These are phyloP conservation scores for Melanostigma gelatinosum DNA, from an alignment of 2,113 vertebrate species.

Conservation along the genomic window DNA sequence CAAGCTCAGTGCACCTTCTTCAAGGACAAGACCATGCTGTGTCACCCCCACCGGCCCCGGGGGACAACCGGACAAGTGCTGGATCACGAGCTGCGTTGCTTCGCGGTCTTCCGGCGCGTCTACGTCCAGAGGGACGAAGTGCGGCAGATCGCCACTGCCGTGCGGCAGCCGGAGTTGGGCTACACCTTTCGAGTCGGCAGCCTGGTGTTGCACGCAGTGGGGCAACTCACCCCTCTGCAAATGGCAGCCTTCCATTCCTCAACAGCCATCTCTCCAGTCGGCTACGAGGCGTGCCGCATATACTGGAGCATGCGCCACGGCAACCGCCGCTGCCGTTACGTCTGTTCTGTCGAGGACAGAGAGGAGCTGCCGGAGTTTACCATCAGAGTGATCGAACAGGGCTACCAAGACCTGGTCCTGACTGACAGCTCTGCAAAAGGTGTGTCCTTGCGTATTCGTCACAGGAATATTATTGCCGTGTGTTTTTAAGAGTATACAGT, in stretches of 20 bases:
- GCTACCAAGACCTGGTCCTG: slow-evolving; percentile 92
- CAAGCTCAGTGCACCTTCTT: slow-evolving; percentile 99
- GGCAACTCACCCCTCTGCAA: slow-evolving; percentile 93
- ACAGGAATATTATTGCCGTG: neutral
- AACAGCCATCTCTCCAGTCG: slow-evolving; percentile 91
- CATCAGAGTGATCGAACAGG: slow-evolving; percentile 92
- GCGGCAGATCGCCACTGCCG: slow-evolving; percentile 92
- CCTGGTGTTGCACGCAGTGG: slow-evolving; percentile 92
- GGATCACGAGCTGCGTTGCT: slow-evolving; percentile 94
- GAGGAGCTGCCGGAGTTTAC: slow-evolving; percentile 88
- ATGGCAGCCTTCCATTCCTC: slow-evolving; percentile 93
- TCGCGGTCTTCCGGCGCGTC: slow-evolving; percentile 94
- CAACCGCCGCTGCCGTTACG: slow-evolving; percentile 93
- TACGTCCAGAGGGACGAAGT: slow-evolving; percentile 95
- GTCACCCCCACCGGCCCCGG: slow-evolving; percentile 94
- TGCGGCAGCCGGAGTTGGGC: slow-evolving; percentile 92
- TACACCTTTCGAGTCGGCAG: slow-evolving; percentile 97
- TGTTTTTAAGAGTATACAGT: neutral
- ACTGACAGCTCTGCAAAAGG: slow-evolving; percentile 92
- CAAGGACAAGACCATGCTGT: slow-evolving; percentile 99
- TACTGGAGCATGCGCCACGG: slow-evolving; percentile 98
- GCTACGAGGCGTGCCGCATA: slow-evolving; percentile 94
- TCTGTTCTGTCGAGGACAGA: slow-evolving; percentile 93
- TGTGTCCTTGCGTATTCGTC: slow-evolving; percentile 52
- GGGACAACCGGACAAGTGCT: slow-evolving; percentile 82